A percentile compares a stretch with the other conserved stretches of the same genome.
These are phyloP conservation scores for Drosophila tanythrix DNA, from an alignment of 2,888 invertebrate species.

Conservation along the genomic window DNA sequence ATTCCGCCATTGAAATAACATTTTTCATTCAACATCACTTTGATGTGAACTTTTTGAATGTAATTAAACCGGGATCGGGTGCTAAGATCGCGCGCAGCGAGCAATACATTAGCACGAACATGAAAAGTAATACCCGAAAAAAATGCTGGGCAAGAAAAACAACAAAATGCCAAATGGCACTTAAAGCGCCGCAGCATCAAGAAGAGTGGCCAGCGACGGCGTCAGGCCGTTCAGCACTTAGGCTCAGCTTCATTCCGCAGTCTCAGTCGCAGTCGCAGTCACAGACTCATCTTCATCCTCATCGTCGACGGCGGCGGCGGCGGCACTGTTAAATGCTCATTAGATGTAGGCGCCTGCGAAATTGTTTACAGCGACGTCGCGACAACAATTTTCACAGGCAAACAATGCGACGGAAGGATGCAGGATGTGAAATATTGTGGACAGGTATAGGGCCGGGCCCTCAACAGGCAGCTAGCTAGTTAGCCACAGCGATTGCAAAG, in stretches of 20 bases:
- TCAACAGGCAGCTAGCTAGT: constrained; percentile 3
- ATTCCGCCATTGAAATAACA: neutral
- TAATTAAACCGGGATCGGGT: constrained; percentile 29
- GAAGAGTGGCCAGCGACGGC: constrained; percentile 30
- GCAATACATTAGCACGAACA: constrained; percentile 66
- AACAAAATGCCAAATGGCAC: constrained; percentile 56
- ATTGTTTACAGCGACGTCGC: constrained; percentile 83
- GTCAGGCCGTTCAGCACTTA: constrained; percentile 25
- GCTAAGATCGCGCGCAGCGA: constrained; percentile 23
- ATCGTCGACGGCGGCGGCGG: constrained; percentile 7
- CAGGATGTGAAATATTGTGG: constrained; percentile 72
- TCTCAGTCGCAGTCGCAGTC: constrained; percentile 6
- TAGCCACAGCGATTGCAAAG: constrained; percentile 7
- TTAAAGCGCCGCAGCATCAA: constrained; percentile 53
- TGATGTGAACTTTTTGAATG: constrained; percentile 51
- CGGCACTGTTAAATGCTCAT: constrained; percentile 79
- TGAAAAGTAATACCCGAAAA: constrained; percentile 68
- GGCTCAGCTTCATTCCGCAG: constrained; percentile 23
- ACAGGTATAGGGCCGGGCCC: constrained; percentile 33
- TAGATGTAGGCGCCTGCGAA: constrained; percentile 82
- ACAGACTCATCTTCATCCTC: constrained; percentile 1
- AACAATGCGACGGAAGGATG: constrained; percentile 77
- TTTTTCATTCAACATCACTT: constrained; percentile 9
- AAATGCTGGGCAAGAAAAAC: constrained; percentile 52
- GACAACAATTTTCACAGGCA: constrained; percentile 83